Base-by-base conservation (phyloP, 2,113 vertebrate species). In the Ranitomeya imitator region DNA sequence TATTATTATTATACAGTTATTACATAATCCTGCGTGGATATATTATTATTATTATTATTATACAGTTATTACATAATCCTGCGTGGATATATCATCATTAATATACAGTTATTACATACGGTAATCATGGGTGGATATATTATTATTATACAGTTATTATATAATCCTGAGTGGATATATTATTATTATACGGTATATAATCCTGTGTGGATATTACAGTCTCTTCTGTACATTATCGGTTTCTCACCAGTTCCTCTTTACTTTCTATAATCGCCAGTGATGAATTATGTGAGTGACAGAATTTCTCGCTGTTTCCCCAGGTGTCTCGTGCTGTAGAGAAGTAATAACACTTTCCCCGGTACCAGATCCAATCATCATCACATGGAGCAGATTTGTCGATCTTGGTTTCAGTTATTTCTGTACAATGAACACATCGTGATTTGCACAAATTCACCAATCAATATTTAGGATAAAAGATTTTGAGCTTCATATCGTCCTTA, bases 321-420 rank as follows among this genome's bases (percentile, higher is more conserved):
- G 19, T 63, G 8, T 54, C 26, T 16, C 26, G 18, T 16, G 12
- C 1, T 21, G 8, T 19, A 16, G 87, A 85, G 7, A 79, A 89
- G 55, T 79, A 69, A 45, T 89, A 89, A 55, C 87, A 89, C n/a
- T 37, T 69, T 61, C 60, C 60, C n/a, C n/a, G 6, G n/a, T 79
- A 69, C 60, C 18, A 12, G 55, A 89, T 55, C 87, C 87, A 89
- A 52, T n/a, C 61, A 37, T 78, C 23, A 4, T 52, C 81, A 67
- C 87, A 89, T 7, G 4, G 1, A 7, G n/a, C 23, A n/a, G 3
- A 18, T 14, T 19, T 15, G 4, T 37, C 3, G 14, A 16, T 31
- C 4, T 37, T 37, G 63, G 0, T 65, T n/a, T n/a, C 63, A n/a
- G 19, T 11, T 65, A 23, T 10, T n/a, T 67, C n/a, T 67, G 11